Conservation (phyloP, 2,113 vertebrate species). For the Puma concolor region DNA sequence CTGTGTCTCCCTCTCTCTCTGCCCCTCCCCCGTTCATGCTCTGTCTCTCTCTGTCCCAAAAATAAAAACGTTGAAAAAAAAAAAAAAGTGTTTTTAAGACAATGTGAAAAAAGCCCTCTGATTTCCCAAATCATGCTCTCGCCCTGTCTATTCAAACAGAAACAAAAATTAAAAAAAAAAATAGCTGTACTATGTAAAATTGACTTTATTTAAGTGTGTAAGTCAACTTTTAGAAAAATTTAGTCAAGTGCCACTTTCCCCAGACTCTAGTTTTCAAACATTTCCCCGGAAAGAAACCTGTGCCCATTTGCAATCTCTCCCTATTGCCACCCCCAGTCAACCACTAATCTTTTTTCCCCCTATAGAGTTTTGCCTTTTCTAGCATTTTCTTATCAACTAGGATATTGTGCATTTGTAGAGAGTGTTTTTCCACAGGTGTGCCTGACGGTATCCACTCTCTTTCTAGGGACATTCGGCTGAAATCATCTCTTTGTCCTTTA, state of each 20-base stretch:
- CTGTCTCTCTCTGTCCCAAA: too few species aligned
- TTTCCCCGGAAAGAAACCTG: neutral
- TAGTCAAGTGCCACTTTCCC: neutral
- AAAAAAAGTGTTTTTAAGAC: neutral
- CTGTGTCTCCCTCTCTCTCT: too few species aligned
- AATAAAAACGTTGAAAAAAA: too few species aligned
- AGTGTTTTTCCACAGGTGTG: neutral
- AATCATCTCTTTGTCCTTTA: slow-evolving; percentile 94
- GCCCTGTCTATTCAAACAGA: neutral
- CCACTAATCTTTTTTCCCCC: too few species aligned
- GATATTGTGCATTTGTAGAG: neutral
- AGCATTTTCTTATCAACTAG: neutral
- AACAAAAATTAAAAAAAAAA: neutral
- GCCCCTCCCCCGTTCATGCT: too few species aligned
- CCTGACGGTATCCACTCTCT: neutral
- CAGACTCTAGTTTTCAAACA: neutral
- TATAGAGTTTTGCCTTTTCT: neutral
- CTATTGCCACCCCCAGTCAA: too few species aligned
- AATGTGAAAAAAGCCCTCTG: neutral
- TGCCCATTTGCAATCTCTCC: neutral
- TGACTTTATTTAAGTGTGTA: neutral
- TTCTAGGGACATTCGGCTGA: slow-evolving; percentile 95
- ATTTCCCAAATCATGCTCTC: neutral
- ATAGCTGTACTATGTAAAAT: neutral
- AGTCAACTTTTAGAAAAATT: neutral